These are phyloP conservation scores for Enchytraeus crypticus DNA, from an alignment of 2,888 invertebrate genomes.

Conservation along the genomic window DNA sequence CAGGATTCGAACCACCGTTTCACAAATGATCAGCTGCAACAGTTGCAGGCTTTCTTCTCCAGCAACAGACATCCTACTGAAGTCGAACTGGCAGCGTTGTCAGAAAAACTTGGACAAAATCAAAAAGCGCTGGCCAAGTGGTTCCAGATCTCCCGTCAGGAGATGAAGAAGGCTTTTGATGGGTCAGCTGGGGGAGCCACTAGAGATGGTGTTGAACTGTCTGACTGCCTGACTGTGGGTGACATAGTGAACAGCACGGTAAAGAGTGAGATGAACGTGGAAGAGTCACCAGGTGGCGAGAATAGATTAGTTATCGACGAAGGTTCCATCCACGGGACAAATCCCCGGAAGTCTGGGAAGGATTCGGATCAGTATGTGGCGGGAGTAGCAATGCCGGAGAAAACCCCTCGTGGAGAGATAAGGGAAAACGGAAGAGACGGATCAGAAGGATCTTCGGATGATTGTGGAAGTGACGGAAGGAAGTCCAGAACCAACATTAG, in stretches of 20 bases:
- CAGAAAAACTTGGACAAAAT: conserved; percentile 83
- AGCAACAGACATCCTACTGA: conserved; percentile 99
- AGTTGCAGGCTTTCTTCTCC: conserved; percentile 97
- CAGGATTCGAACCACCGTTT: conserved; percentile 86
- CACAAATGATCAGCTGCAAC: conserved; percentile 96
- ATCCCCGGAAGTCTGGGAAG: not conserved
- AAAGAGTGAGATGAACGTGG: not conserved
- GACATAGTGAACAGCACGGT: not conserved
- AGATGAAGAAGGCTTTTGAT: conserved; percentile 95
- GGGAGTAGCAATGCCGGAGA: not conserved
- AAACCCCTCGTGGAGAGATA: not conserved
- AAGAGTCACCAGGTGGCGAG: not conserved
- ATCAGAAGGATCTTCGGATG: not conserved
- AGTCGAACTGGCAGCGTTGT: conserved; percentile 93
- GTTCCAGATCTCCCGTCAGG: conserved; percentile 98
- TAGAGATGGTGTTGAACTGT: not conserved
- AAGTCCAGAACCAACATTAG: not conserved
- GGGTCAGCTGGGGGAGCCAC: conserved; percentile 69
- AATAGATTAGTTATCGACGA: too few species aligned
- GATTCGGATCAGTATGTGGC: too few species aligned
- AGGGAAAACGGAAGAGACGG: not conserved
- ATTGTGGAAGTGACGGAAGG: not conserved
- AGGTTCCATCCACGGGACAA: too few species aligned
- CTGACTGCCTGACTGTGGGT: not conserved
- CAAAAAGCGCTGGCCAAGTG: conserved; percentile 99